Conservation (phyloP, 2,113 vertebrate genomes). For the Larimichthys crocea region DNA sequence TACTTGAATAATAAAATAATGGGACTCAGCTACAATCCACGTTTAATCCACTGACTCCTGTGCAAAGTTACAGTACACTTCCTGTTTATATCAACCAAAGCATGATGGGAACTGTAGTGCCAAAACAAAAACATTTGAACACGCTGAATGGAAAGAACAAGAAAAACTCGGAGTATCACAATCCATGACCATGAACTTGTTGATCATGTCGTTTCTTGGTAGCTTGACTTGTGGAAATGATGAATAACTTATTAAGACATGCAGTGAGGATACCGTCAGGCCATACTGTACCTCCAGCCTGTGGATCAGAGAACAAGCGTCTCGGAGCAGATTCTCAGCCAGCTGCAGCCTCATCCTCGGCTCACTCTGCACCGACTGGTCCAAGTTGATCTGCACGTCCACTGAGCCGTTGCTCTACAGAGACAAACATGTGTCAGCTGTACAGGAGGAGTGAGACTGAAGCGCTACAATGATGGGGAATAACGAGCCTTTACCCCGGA, state of each 20-base stretch:
- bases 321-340: constrained; percentile 89
- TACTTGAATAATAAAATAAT: too few relatives aligned
- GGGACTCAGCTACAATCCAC: not conserved
- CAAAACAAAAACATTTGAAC: not conserved
- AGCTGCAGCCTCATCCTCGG: constrained; percentile 88
- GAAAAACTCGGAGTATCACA: not conserved
- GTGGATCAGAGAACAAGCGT: constrained; percentile 83
- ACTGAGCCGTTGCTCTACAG: constrained; percentile 83
- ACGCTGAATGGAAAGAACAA: not conserved
- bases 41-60: not conserved
- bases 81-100: not conserved
- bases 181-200: not conserved
- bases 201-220: not conserved
- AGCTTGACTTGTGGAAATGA: not conserved
- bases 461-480: not conserved
- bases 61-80: not conserved
- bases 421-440: constrained; percentile 20
- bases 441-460: not conserved
- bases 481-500: constrained; percentile 62
- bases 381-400: constrained; percentile 90
- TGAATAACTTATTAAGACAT: not conserved
- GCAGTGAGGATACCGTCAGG: too few relatives aligned
- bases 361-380: constrained; percentile 85
- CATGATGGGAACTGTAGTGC: not conserved
- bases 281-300: constrained; percentile 84